Evolutionary conservation across 2,888 invertebrate species (phyloP), one percentile per base, ranked within the genome.

Genomic region (Myopa tessellatipennis): DNA sequence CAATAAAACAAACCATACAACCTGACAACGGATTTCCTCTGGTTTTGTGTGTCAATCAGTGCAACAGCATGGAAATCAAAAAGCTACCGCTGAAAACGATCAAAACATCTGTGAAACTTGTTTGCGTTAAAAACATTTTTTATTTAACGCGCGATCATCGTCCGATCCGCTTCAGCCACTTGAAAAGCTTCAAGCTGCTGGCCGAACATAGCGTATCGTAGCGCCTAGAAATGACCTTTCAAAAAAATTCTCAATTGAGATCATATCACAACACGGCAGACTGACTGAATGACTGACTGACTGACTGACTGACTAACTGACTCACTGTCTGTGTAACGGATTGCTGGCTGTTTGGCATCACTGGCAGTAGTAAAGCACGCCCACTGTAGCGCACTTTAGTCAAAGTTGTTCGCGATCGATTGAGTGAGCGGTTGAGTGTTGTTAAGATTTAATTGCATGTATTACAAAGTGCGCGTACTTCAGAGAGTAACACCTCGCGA

Each of bases 221-320:
- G 45, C 1, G 45, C 45, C 45, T 6, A 45, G 16, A 74, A 73
- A 36, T 74, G 74, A 75, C 75, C 75, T 75, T 68, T 75, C 55
- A 38, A n/a, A 75, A 68, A 68, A 75, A 74, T 68, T 75, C 67
- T 38, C 52, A 67, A 58, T 58, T 67, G 26, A 26, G 75, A 68
- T 75, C 67, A 18, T 68, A 68, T 74, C 74, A 16, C 58, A 26
- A 40, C 14, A 45, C 7, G 45, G 8, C 61, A 12, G 26, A 61
- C 0, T 61, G 26, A 61, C 26, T 26, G 26, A 26, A 10, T 73
- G 45, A 12, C 45, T 18, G 4, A 61, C 0, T 61, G 26, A 61
- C 26, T 26, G 26, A 26, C 61, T 61, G 5, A 5, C 10, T 61
- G 7, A 26, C 2, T 61, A 1, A 26, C 2, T 26, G 26, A 61